Percentiles rank a stretch among this genome's conserved stretches.
These are phyloP conservation scores for Seriola aureovittata DNA, from an alignment of 2,113 vertebrate genomes.

Conservation along the genomic window DNA sequence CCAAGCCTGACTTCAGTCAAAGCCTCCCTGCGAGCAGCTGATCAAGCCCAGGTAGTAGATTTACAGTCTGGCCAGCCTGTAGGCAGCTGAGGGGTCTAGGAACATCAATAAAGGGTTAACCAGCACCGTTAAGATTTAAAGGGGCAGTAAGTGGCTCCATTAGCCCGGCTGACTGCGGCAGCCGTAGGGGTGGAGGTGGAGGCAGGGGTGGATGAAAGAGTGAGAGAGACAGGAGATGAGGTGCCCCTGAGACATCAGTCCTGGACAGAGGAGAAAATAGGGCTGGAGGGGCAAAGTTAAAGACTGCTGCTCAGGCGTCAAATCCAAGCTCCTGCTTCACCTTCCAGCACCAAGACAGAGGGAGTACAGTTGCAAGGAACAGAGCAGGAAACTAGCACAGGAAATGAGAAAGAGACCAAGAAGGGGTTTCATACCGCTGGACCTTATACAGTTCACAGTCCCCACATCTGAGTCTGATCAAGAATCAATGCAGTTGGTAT, in stretches of 20 bases:
- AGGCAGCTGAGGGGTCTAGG: conserved; percentile 71
- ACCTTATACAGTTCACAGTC: conserved; percentile 30
- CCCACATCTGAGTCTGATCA: conserved; percentile 70
- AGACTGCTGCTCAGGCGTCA: conserved; percentile 60
- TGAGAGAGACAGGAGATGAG: conserved; percentile 68
- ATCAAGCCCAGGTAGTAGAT: conserved; percentile 69
- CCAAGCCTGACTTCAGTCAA: conserved; percentile 70
- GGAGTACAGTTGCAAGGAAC: conserved; percentile 40
- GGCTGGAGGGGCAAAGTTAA: conserved; percentile 61
- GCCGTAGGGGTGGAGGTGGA: conserved; percentile 63
- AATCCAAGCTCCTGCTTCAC: conserved; percentile 67
- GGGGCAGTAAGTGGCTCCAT: conserved; percentile 84
- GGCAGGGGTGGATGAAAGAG: conserved; percentile 62
- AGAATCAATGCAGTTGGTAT: conserved; percentile 30
- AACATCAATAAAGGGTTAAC: conserved; percentile 85
- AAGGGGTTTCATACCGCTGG: conserved; percentile 29
- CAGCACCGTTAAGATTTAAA: conserved; percentile 83
- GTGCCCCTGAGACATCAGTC: conserved; percentile 69
- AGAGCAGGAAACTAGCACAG: conserved; percentile 62
- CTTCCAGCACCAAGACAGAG: conserved; percentile 51
- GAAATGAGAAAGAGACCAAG: conserved; percentile 66
- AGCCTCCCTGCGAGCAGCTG: conserved; percentile 63
- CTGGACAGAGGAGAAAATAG: conserved; percentile 31
- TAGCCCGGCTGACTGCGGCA: conserved; percentile 72
- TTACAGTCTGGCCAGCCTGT: conserved; percentile 72